These are phyloP conservation scores for Steinernema carpocapsae DNA, from an alignment of 2,888 invertebrate genomes.

Conservation along the genomic window DNA sequence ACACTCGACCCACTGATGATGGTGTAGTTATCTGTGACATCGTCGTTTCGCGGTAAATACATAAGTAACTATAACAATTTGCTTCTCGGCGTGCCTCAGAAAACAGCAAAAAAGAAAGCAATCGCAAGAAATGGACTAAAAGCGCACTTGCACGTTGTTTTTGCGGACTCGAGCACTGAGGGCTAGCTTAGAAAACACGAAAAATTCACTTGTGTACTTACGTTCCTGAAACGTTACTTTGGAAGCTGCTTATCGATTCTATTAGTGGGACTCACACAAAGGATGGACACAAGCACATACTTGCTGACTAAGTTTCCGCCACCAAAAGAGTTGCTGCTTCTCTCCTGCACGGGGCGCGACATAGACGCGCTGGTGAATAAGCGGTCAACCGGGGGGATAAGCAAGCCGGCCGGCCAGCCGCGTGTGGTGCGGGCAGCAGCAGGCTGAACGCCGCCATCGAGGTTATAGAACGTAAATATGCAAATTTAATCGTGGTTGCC, in stretches of 20 bases:
- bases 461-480: constrained; percentile 17
- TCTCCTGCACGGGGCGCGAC: no score
- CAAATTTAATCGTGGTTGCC: constrained; percentile 14
- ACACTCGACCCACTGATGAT: no score
- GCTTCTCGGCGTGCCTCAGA: not conserved
- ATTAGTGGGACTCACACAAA: not conserved
- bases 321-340: no score
- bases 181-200: not conserved
- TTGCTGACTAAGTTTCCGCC: no score
- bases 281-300: not conserved
- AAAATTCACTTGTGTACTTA: not conserved
- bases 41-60: constrained; percentile 1
- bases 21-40: no score
- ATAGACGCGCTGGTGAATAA: no score
- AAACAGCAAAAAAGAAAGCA: not conserved
- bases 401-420: no score
- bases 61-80: no score
- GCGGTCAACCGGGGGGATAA: no score
- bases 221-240: not conserved
- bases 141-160: no score
- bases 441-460: not conserved
- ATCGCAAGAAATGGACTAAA: not conserved
- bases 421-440: no score
- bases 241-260: constrained; percentile 22
- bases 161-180: no score